A percentile compares a stretch with the other conserved stretches of the same genome.
Evolutionary conservation across 2,888 invertebrate genomes (phyloP).

Genomic region (Rutpela maculata): DNA sequence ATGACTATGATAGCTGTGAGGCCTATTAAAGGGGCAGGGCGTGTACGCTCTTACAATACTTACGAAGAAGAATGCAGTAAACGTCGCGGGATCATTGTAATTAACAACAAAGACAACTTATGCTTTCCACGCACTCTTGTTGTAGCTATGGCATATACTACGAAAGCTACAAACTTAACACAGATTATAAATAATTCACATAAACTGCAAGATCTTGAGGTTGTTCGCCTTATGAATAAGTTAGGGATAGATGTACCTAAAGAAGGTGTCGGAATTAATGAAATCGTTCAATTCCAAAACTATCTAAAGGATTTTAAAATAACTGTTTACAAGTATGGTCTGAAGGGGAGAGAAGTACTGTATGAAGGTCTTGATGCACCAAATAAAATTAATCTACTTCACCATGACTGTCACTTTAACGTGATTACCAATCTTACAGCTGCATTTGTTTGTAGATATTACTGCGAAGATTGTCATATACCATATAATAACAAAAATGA

Average conservation of each 20-base stretch:
- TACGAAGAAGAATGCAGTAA: not conserved
- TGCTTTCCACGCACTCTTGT: slow-evolving; percentile 9
- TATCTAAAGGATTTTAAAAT: slow-evolving; percentile 42
- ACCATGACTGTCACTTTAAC: slow-evolving; percentile 44
- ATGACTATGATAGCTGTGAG: not conserved
- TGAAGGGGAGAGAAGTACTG: slow-evolving; percentile 14
- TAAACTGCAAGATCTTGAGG: not conserved
- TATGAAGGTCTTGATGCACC: slow-evolving; percentile 9
- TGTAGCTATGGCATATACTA: slow-evolving; percentile 1
- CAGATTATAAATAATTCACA: not conserved
- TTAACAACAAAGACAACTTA: slow-evolving; percentile 19
- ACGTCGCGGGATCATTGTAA: not conserved
- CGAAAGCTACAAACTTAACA: not conserved
- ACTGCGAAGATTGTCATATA: slow-evolving; percentile 44
- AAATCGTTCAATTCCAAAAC: slow-evolving; percentile 45
- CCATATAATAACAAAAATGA: slow-evolving; percentile 42
- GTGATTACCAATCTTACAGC: slow-evolving; percentile 47
- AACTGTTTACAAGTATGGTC: slow-evolving; percentile 36
- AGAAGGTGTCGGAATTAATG: slow-evolving; percentile 47
- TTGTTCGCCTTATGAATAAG: slow-evolving; percentile 24
- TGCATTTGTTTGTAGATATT: slow-evolving; percentile 48
- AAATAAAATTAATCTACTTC: slow-evolving; percentile 36
- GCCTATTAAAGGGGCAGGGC: not conserved
- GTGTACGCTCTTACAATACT: not conserved
- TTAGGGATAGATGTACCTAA: no score